Evolutionary conservation across 2,888 invertebrate genomes (phyloP).

Genomic region (Cecidostiba fungosa): DNA sequence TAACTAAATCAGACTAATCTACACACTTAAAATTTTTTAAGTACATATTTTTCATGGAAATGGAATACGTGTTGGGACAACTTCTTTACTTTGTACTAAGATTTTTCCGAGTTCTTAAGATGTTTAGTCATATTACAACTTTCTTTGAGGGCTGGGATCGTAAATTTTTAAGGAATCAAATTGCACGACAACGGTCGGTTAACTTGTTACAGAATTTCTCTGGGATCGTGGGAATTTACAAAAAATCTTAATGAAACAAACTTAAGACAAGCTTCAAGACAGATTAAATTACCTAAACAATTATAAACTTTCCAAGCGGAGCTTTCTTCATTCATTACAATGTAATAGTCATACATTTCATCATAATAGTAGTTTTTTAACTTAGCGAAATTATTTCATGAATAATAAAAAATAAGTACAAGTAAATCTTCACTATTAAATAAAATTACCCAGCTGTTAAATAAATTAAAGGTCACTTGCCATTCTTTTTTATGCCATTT

Average conservation of each 20-base stretch:
- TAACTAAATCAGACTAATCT: slow-evolving; percentile 30
- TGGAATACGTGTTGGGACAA: slow-evolving; percentile 36
- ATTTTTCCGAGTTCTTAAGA: slow-evolving; percentile 17
- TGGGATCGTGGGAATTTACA: background rate
- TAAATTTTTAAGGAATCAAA: slow-evolving; percentile 46
- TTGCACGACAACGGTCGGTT: background rate
- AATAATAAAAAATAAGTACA: too few species aligned
- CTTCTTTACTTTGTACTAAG: slow-evolving; percentile 43
- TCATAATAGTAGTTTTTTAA: too few species aligned
- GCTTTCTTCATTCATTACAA: too few species aligned
- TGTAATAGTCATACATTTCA: too few species aligned
- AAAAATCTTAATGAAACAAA: background rate
- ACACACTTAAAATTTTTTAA: background rate
- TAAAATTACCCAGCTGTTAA: background rate
- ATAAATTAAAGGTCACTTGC: background rate
- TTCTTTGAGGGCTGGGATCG: slow-evolving; percentile 32
- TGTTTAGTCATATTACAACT: slow-evolving; percentile 35
- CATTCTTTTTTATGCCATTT: background rate
- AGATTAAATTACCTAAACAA: background rate
- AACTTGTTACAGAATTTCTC: slow-evolving; percentile 23
- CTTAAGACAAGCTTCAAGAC: background rate
- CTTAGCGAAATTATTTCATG: too few species aligned
- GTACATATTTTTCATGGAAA: slow-evolving; percentile 47
- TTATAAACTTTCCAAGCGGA: background rate
- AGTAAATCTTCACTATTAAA: too few species aligned